Base-by-base conservation (phyloP, 2,888 invertebrate genomes). In the Drosophila paramelanica region DNA sequence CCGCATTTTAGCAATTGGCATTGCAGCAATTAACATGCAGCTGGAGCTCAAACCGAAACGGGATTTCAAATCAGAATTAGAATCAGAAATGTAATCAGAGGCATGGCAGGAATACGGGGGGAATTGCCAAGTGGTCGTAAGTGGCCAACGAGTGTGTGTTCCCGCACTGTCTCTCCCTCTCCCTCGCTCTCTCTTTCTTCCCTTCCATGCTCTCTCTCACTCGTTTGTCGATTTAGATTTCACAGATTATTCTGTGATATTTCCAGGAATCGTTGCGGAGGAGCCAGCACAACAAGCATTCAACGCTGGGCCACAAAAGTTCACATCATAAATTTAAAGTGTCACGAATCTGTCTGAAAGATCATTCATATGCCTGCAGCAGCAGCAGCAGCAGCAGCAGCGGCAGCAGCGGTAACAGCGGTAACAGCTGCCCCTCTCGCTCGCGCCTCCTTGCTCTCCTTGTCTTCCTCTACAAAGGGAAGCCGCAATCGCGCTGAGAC, bases 271-370 rank as follows among this genome's bases (percentile, higher is more conserved):
- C 81, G 78, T 82, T 81, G 84, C 84, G 72, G 73, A 73, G 68
- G 67, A 75, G 71, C 66, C 39, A 43, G 31, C 39, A 52, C 55
- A 52, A 50, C 59, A 10, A 43, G 55, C 78, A 61, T 62, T 77
- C 78, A 64, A 39, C 50, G 78, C 31, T 61, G 75, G 74, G 79
- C 74, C 79, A 78, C 76, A 81, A 88, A 87, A 89, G 82, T 87
- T 87, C 86, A 89, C 89, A 87, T 87, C 86, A 82, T 87, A 89
- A 89, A 87, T 89, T 86, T 79, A 88, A 87, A 89, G 89, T 87
- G 89, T 87, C 86, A 87, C 86, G 86, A 89, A 88, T 80, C 85
- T 87, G 86, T 87, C 86, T 76, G 74, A 60, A 84, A 87, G 82
- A 86, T 86, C 89, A 89, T 86, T 89, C 89, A 85, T 85, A 75